Conservation (phyloP, 37 sponge, comb jelly and placozoan genomes). For the Axinella damicornis region DNA sequence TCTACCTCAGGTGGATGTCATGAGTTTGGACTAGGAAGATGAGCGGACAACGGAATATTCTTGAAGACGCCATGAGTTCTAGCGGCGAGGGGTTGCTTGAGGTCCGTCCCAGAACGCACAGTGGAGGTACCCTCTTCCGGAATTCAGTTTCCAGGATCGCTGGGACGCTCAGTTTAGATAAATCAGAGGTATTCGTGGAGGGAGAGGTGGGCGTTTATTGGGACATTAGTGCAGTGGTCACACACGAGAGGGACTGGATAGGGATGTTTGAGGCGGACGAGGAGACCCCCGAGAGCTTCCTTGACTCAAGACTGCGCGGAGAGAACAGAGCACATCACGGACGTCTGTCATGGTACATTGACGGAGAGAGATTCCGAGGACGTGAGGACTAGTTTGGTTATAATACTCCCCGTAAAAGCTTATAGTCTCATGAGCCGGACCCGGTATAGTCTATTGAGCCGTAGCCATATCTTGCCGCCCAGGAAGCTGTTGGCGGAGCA, state of each 20-base stretch:
- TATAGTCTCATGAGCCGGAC: too few relatives aligned
- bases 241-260: slow-evolving; percentile 50
- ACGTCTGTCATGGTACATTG: slow-evolving; percentile 16
- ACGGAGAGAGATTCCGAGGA: neutral
- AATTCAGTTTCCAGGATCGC: neutral
- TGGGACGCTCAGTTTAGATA: neutral
- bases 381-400: too few relatives aligned
- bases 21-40: too few relatives aligned
- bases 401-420: too few relatives aligned
- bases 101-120: neutral
- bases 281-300: slow-evolving; percentile 2
- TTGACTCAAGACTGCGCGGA: slow-evolving; percentile 29
- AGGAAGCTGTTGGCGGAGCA: too few relatives aligned
- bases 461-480: too few relatives aligned
- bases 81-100: too few relatives aligned
- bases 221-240: neutral
- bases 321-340: slow-evolving; percentile 14
- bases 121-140: slow-evolving; percentile 14
- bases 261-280: slow-evolving; percentile 40
- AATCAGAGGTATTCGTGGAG: neutral
- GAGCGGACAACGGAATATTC: too few relatives aligned
- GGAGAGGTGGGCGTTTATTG: slow-evolving; percentile 27
- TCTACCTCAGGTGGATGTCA: too few relatives aligned
- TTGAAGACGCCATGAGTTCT: too few relatives aligned
- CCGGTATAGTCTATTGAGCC: too few relatives aligned